A percentile compares a stretch with the other conserved stretches of the same genome.
phyloP scores from a whole-genome alignment of 2,113 vertebrate species.

The Mormoops blainvillei region DNA sequence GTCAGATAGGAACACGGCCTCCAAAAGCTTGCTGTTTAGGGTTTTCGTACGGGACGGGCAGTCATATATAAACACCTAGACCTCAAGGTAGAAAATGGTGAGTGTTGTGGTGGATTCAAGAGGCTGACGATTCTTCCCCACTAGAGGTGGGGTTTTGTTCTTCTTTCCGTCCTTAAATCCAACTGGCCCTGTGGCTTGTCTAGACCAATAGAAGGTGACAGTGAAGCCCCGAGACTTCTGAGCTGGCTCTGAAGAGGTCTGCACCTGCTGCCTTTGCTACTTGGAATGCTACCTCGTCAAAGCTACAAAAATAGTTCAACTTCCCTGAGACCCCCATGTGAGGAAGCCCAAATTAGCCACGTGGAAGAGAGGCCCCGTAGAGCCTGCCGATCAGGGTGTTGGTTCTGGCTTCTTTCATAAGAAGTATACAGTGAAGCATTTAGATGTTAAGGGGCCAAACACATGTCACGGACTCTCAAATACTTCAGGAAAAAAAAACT shows the following conservation, averaged over 20 bases:
- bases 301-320: background rate
- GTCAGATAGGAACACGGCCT: background rate
- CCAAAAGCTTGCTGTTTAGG: background rate
- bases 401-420: background rate
- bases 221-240: background rate
- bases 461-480: background rate
- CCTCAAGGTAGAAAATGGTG: background rate
- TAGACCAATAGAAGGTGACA: background rate
- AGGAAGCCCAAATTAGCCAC: background rate
- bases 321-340: background rate
- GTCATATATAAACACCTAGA: background rate
- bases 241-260: background rate
- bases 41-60: background rate
- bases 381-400: background rate
- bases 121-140: background rate
- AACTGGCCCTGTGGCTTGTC: no score
- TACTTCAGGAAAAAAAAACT: background rate
- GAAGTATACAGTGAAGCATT: background rate
- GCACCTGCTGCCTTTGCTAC: background rate
- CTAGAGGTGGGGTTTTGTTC: rapidly evolving
- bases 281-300: background rate
- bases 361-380: background rate
- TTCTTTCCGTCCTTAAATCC: background rate
- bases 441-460: background rate
- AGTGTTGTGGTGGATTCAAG: background rate